Conservation (phyloP, 1,140 invertebrate genomes). For the Battus philenor region DNA sequence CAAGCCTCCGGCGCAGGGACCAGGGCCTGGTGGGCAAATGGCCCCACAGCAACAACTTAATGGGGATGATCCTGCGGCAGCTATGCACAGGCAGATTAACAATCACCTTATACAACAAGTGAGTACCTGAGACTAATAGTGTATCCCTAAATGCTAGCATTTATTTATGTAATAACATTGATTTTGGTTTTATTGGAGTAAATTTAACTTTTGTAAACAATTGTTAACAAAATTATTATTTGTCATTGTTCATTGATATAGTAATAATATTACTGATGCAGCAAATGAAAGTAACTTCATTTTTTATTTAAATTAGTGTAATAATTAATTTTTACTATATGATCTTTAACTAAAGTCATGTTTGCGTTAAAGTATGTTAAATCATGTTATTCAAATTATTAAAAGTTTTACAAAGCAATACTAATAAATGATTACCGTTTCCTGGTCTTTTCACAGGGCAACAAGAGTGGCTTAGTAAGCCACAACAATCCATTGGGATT, state of each 20-base stretch:
- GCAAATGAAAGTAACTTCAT: no score
- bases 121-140: slow-evolving; percentile 57
- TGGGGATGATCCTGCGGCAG: slow-evolving; percentile 77
- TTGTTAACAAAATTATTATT: no score
- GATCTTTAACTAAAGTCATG: neutral
- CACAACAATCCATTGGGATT: slow-evolving; percentile 81
- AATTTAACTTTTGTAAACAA: no score
- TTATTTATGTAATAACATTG: no score
- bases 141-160: no score
- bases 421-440: slow-evolving; percentile 55
- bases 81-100: slow-evolving; percentile 79
- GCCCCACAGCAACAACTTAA: slow-evolving; percentile 78
- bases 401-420: slow-evolving; percentile 26
- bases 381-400: no score
- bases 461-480: slow-evolving; percentile 82
- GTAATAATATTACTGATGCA: no score
- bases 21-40: slow-evolving; percentile 80
- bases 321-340: neutral
- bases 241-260: no score
- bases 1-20: slow-evolving; percentile 86
- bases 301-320: neutral
- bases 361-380: no score
- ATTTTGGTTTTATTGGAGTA: no score
- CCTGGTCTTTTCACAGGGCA: slow-evolving; percentile 79
- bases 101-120: slow-evolving; percentile 82